phyloP scores from a whole-genome alignment of 2,797 vertebrate species.

The Lagodon rhomboides region DNA sequence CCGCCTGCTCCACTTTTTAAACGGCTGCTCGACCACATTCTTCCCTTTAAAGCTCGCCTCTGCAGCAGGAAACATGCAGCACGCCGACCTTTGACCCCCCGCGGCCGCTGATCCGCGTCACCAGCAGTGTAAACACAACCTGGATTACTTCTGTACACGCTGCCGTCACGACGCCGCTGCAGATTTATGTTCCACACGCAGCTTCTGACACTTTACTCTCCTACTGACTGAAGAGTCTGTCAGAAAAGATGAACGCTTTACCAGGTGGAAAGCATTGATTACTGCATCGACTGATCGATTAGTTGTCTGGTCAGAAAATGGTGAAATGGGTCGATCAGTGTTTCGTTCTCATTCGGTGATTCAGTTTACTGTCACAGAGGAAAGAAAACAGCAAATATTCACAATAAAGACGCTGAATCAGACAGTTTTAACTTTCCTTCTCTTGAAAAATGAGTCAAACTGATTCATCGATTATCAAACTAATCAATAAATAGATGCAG shows the following conservation, averaged over 20 bases:
- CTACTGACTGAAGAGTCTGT: background rate
- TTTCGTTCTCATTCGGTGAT: no score
- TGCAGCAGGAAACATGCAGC: constrained; percentile 16
- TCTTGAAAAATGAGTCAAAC: no score
- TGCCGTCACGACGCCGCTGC: background rate
- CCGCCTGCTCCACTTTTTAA: constrained; percentile 37
- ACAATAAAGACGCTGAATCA: no score
- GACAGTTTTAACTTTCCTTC: no score
- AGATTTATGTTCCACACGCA: background rate
- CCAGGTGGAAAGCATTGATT: background rate
- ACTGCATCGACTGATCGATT: no score
- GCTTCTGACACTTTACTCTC: background rate
- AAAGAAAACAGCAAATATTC: no score
- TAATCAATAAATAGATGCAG: no score
- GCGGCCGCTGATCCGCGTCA: constrained; percentile 7
- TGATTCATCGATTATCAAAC: no score
- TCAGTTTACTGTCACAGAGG: no score
- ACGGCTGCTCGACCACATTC: constrained; percentile 38
- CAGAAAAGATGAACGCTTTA: background rate
- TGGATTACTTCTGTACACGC: background rate
- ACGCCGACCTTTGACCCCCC: constrained; percentile 25
- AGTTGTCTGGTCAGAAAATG: no score
- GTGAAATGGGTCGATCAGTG: no score
- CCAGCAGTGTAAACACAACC: constrained; percentile 13
- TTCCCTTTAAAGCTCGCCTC: constrained; percentile 34